Percentiles rank a stretch among this genome's conserved stretches.
phyloP scores from a whole-genome alignment of 2,797 vertebrate species.

The Sorex maritimensis region DNA sequence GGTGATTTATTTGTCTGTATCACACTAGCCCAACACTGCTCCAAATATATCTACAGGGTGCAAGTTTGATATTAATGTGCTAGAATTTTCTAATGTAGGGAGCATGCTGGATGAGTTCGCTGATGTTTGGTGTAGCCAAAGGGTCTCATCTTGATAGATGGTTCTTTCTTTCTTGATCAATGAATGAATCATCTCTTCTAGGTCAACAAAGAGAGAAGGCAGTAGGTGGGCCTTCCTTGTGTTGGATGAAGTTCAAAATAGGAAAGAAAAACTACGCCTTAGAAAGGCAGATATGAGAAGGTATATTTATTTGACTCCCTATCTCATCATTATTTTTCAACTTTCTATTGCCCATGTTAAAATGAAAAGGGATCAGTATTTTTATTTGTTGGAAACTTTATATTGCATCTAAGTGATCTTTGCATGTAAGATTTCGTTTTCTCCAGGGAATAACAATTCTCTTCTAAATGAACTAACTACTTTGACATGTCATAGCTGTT shows the following conservation, averaged over 20 bases:
- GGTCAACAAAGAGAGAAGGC: conserved; percentile 77
- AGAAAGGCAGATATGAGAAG: conserved; percentile 60
- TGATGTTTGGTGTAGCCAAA: conserved; percentile 74
- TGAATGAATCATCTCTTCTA: conserved; percentile 74
- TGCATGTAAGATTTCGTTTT: neutral
- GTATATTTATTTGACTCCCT: conserved; percentile 58
- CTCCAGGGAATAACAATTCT: neutral
- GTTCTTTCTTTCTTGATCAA: conserved; percentile 80
- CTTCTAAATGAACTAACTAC: neutral
- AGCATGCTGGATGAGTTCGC: conserved; percentile 58
- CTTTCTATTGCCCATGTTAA: neutral
- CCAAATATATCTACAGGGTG: conserved; percentile 79
- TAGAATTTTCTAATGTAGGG: conserved; percentile 33
- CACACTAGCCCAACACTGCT: conserved; percentile 64
- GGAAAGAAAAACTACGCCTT: conserved; percentile 65
- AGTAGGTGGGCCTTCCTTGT: conserved; percentile 74
- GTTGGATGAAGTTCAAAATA: conserved; percentile 77
- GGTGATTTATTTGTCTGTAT: conserved; percentile 82
- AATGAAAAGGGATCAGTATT: conserved; percentile 16
- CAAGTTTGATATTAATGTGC: conserved; percentile 82
- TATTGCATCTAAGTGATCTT: neutral
- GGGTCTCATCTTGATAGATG: conserved; percentile 82
- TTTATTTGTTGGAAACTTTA: conserved; percentile 16
- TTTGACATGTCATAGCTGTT: neutral
- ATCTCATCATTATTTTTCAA: conserved; percentile 37